Percentiles rank a stretch among this genome's conserved stretches.
Conservation (phyloP, 2,113 vertebrate species). For the Acanthisitta chloris region DNA sequence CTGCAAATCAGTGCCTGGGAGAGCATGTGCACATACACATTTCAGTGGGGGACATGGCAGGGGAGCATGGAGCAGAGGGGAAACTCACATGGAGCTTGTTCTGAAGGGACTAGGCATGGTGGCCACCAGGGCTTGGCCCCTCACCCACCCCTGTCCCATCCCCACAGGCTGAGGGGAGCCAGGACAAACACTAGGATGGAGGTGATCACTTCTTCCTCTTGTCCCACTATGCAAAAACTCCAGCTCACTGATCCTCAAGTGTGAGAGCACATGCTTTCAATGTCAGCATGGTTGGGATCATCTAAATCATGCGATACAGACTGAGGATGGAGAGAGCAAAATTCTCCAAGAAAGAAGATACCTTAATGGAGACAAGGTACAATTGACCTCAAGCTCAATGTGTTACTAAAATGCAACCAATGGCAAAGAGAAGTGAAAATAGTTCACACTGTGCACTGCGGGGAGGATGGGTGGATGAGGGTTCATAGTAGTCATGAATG, state of each 20-base stretch:
- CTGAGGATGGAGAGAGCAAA: background rate
- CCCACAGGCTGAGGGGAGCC: background rate
- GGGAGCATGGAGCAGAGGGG: background rate
- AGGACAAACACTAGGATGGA: background rate
- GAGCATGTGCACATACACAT: fast-evolving
- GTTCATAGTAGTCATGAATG: background rate
- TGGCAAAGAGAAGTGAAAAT: background rate
- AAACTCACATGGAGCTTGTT: background rate
- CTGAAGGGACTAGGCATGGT: background rate
- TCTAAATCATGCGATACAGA: fast-evolving
- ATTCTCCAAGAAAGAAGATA: background rate
- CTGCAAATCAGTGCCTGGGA: background rate
- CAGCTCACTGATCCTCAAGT: fast-evolving
- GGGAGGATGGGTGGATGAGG: background rate
- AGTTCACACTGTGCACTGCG: background rate
- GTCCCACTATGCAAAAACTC: background rate
- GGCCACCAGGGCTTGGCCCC: background rate
- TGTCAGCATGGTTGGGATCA: background rate
- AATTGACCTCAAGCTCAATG: fast-evolving
- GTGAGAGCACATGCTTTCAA: background rate
- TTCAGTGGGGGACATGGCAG: fast-evolving
- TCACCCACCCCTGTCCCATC: background rate
- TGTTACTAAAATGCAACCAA: background rate
- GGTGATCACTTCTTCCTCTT: background rate
- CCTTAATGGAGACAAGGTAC: background rate